These are phyloP conservation scores for Oreocharis arfaki DNA, from an alignment of 2,113 vertebrate species.

Conservation along the genomic window DNA sequence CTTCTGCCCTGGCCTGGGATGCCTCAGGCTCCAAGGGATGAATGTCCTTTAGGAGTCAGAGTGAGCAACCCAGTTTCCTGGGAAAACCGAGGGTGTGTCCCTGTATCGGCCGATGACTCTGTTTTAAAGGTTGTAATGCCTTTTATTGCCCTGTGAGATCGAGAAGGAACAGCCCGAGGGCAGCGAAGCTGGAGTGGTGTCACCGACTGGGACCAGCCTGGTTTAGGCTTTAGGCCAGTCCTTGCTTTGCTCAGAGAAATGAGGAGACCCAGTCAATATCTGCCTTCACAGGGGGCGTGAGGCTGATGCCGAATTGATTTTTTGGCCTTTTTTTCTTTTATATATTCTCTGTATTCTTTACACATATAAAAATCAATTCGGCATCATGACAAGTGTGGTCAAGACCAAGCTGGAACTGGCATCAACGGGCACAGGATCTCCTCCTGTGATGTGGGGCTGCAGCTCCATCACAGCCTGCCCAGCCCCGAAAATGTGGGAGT, in stretches of 20 bases:
- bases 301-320: background rate
- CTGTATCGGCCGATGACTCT: background rate
- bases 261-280: rapidly evolving
- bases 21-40: background rate
- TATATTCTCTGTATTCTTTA: background rate
- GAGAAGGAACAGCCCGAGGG: background rate
- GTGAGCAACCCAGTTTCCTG: background rate
- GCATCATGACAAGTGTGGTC: rapidly evolving
- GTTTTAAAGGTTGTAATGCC: background rate
- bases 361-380: background rate
- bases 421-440: background rate
- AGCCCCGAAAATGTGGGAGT: rapidly evolving
- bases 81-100: background rate
- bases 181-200: background rate
- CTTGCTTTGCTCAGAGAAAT: background rate
- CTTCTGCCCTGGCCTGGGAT: rapidly evolving
- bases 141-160: background rate
- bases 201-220: rapidly evolving
- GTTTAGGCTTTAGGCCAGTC: background rate
- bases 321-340: background rate
- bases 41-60: background rate
- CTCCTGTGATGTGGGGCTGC: background rate
- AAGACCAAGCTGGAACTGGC: background rate
- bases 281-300: rapidly evolving
- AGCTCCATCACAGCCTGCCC: background rate